A percentile compares a stretch with the other conserved stretches of the same genome.
These are phyloP conservation scores for Sclerodermus sp. DNA, from an alignment of 2,888 invertebrate species.

Conservation along the genomic window DNA sequence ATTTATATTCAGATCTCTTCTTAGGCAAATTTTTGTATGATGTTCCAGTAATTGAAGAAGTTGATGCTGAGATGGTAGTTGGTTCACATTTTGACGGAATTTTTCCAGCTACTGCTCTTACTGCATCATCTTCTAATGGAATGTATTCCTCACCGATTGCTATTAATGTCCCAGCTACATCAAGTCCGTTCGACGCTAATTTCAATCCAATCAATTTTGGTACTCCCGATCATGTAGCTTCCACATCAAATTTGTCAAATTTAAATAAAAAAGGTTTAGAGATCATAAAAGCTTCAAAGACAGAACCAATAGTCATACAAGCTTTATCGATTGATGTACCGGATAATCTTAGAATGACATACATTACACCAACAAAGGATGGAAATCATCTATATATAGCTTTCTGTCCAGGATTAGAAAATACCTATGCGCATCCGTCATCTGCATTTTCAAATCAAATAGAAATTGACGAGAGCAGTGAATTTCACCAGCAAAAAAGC, in stretches of 20 bases:
- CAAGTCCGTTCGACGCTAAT: conserved; percentile 46
- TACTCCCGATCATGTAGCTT: conserved; percentile 44
- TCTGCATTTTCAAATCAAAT: conserved; percentile 45
- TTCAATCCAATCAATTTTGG: conserved; percentile 46
- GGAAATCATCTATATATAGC: conserved; percentile 49
- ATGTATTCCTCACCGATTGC: conserved; percentile 39
- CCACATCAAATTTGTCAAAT: conserved; percentile 46
- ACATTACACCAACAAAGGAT: conserved; percentile 45
- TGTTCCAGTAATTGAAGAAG: conserved; percentile 54
- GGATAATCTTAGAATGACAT: conserved; percentile 42
- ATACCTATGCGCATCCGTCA: conserved; percentile 52
- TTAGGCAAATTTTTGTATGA: conserved; percentile 53
- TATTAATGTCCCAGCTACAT: conserved; percentile 34
- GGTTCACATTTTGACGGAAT: conserved; percentile 46
- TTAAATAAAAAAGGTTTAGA: conserved; percentile 45
- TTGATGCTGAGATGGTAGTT: conserved; percentile 51
- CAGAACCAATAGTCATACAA: conserved; percentile 50
- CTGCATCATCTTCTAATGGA: conserved; percentile 50
- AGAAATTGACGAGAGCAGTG: conserved; percentile 54
- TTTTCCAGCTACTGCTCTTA: conserved; percentile 37
- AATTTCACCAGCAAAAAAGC: conserved; percentile 47
- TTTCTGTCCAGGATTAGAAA: conserved; percentile 33
- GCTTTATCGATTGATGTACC: conserved; percentile 48
- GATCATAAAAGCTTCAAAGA: conserved; percentile 38
- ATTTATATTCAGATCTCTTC: conserved; percentile 53